Evolutionary conservation across 2,797 vertebrate genomes (phyloP), one percentile per base, ranked within the genome.

Genomic region (Rhinatrema bivittatum): DNA sequence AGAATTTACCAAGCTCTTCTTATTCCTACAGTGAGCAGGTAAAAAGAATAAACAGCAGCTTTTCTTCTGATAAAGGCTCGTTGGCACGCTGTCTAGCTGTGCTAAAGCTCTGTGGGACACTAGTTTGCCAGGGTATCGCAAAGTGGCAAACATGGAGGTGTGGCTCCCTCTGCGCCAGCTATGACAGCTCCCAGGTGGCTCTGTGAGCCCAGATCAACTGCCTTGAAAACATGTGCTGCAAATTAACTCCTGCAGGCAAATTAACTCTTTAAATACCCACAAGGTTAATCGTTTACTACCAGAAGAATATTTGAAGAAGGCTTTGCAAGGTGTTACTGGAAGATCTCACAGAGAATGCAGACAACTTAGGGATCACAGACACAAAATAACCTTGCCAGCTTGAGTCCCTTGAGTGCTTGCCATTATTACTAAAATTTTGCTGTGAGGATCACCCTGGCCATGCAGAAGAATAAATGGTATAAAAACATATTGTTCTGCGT

Each of bases 171-270:
- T 13, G 11, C 28, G 35, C 11, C 21, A 1, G 0, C 7, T 25
- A 29, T 16, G 34, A 14, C 29, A 28, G 16, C 29, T 27, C 33
- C 27, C 33, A 30, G 20, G 4, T 21, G 37, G 31, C 18, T 18
- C 16, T 25, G 3, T 14, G n/a, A 45, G n/a, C n/a, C 30, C 24
- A 14, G 9, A 0, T 0, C 16, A 29, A 46, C 26, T 3, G 26
- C 22, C 17, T 46, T 30, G 42, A 39, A 21, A 36, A 31, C 32
- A 19, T 18, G 2, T 21, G 36, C 53, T 23, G n/a, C 34, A 31
- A 35, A 46, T 20, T n/a, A n/a, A n/a, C n/a, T 47, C 33, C 22
- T 5, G 20, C 13, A 2, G 1, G 19, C 1, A 20, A 48, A 51
- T 7, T 2, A 19, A 35, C 18, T 44, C 46, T 32, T 38, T 23